phyloP scores from a whole-genome alignment of 2,113 vertebrate genomes.

The Natator depressus region DNA sequence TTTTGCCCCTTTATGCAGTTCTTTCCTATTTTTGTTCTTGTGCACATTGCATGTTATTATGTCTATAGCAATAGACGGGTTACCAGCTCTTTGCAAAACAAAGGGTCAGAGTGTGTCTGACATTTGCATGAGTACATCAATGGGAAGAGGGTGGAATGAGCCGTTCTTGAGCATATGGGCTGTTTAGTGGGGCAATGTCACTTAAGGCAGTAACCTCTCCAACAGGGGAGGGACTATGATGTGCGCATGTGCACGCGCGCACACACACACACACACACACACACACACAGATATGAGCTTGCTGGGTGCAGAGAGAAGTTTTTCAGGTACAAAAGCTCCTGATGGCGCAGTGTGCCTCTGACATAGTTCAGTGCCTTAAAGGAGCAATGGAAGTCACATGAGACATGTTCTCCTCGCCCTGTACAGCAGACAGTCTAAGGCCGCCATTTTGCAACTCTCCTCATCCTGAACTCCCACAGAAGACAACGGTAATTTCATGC shows the following conservation, averaged over 20 bases:
- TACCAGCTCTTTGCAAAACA: accelerated
- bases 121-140: neutral
- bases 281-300: neutral
- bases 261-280: neutral
- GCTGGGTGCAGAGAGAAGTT: neutral
- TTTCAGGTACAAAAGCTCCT: neutral
- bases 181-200: neutral
- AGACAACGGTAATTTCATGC: too few relatives aligned
- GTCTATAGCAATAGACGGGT: neutral
- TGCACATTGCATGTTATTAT: neutral
- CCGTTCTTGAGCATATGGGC: neutral
- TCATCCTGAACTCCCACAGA: neutral
- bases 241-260: neutral
- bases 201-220: accelerated
- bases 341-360: neutral
- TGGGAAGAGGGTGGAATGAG: neutral
- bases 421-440: neutral
- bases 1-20: neutral
- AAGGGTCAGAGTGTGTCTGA: accelerated
- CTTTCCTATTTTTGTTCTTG: neutral
- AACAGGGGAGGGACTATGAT: neutral
- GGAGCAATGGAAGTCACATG: neutral
- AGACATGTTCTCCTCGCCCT: neutral
- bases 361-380: neutral
- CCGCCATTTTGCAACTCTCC: neutral